These are phyloP conservation scores for Nibea albiflora DNA, from an alignment of 2,113 vertebrate genomes.

Conservation along the genomic window DNA sequence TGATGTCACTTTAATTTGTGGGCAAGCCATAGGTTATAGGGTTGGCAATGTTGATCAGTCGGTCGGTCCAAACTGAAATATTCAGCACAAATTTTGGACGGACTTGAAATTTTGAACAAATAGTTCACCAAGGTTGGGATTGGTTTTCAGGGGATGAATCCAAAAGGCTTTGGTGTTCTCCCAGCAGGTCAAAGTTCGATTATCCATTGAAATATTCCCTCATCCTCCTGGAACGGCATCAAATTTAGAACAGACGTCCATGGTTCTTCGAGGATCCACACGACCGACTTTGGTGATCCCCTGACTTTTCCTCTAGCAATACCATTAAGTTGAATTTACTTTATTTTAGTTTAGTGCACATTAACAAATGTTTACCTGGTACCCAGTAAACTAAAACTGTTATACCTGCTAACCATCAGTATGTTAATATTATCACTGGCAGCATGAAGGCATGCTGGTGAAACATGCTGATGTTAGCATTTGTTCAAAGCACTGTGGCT, in stretches of 20 bases:
- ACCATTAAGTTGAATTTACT: no score
- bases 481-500: background rate
- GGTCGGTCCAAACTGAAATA: background rate
- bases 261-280: background rate
- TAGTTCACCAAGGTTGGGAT: background rate
- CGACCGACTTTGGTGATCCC: background rate
- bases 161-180: background rate
- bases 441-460: background rate
- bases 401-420: background rate
- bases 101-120: background rate
- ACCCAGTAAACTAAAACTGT: background rate
- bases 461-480: background rate
- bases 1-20: background rate
- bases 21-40: no score
- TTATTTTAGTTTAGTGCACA: background rate
- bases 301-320: background rate
- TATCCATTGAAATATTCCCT: background rate
- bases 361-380: background rate
- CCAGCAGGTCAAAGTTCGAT: background rate
- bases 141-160: background rate
- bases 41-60: background rate
- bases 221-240: background rate
- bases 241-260: background rate
- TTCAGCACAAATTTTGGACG: background rate
- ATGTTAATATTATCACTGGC: background rate